Evolutionary conservation across 2,888 invertebrate genomes (phyloP).

Genomic region (Anagyrus pseudococci): DNA sequence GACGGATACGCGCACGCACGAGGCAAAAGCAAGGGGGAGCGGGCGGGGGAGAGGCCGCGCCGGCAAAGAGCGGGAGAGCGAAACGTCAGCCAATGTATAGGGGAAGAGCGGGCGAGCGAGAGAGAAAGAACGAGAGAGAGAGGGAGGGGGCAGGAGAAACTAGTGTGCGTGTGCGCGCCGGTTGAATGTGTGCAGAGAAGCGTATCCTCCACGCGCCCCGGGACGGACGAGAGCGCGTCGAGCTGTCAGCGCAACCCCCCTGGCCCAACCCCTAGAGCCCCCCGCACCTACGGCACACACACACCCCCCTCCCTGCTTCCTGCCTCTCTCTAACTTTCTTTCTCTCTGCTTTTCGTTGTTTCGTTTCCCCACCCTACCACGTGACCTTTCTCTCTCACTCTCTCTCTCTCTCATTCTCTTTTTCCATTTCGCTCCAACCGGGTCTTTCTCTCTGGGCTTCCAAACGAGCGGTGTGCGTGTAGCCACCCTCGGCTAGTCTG

Average conservation of each 20-base stretch:
- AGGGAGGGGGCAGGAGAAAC: constrained; percentile 39
- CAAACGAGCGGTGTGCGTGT: no score
- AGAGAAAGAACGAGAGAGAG: constrained; percentile 39
- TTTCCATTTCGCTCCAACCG: no score
- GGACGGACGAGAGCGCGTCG: constrained; percentile 57
- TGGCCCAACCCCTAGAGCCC: constrained; percentile 55
- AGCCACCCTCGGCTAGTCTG: no score
- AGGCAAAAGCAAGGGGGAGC: constrained; percentile 26
- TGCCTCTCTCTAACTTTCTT: constrained; percentile 23
- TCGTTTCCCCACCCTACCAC: no score
- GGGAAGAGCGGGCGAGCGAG: constrained; percentile 39
- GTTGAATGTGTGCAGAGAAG: constrained; percentile 59
- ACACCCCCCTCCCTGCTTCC: constrained; percentile 46
- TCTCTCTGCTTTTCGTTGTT: constrained; percentile 38
- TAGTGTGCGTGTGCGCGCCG: constrained; percentile 40
- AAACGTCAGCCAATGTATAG: constrained; percentile 44
- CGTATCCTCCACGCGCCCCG: constrained; percentile 57
- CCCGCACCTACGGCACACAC: constrained; percentile 39
- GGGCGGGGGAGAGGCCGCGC: constrained; percentile 38
- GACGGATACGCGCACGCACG: constrained; percentile 22
- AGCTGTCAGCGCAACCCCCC: constrained; percentile 62
- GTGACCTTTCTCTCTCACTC: no score
- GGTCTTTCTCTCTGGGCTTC: constrained; percentile 1
- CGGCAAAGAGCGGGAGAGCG: constrained; percentile 39
- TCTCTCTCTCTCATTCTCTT: no score